These are phyloP conservation scores for Sarcophaga rosellei DNA, from an alignment of 2,888 invertebrate species.

Conservation along the genomic window DNA sequence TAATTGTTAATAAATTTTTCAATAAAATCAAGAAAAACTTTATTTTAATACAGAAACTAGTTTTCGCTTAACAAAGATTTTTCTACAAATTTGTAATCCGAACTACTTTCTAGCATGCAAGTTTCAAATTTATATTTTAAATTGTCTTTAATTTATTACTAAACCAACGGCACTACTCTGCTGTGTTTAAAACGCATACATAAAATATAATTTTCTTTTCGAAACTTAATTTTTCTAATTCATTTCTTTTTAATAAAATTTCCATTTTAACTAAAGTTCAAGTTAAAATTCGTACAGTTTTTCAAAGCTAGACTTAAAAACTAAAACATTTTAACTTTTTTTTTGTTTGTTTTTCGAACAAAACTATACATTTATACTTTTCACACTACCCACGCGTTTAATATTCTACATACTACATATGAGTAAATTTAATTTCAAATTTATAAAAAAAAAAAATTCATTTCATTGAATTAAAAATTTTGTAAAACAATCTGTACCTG, in stretches of 20 bases:
- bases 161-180: no score
- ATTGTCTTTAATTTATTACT: no score
- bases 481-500: conserved; percentile 74
- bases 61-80: no score
- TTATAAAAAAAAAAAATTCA: no score
- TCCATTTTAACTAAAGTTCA: no score
- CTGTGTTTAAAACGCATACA: no score
- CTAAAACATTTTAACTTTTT: conserved; percentile 5
- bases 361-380: conserved; percentile 55
- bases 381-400: conserved; percentile 61
- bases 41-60: not conserved
- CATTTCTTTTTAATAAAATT: no score
- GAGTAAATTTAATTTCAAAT: conserved; percentile 39
- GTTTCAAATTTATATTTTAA: no score
- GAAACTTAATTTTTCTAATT: no score
- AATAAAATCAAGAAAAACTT: not conserved
- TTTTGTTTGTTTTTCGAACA: conserved; percentile 2
- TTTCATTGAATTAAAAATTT: conserved; percentile 36
- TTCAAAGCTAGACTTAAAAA: not conserved
- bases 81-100: no score
- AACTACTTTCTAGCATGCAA: no score
- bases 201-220: no score
- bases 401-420: not conserved
- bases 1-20: not conserved
- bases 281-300: not conserved